Percentiles rank a stretch among this genome's conserved stretches.
These are phyloP conservation scores for Tenthredo amoena DNA, from an alignment of 2,888 invertebrate species.

Conservation along the genomic window DNA sequence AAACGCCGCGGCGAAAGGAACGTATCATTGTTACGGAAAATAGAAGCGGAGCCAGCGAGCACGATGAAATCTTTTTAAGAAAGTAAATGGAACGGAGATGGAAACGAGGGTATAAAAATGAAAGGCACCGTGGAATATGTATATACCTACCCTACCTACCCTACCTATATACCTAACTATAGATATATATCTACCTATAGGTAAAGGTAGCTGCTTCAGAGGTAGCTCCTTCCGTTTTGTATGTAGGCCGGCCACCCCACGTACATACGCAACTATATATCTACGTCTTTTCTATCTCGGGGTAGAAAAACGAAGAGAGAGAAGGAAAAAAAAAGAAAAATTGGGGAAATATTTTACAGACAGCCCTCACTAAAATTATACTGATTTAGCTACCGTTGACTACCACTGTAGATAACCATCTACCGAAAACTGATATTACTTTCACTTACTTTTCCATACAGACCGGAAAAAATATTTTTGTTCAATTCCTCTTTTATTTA, in stretches of 20 bases:
- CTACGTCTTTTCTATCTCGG: slow-evolving; percentile 12
- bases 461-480: background rate
- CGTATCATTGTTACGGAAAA: slow-evolving; percentile 67
- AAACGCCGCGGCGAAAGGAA: slow-evolving; percentile 4
- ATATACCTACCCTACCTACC: slow-evolving; percentile 21
- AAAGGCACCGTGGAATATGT: slow-evolving; percentile 57
- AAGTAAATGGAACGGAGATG: slow-evolving; percentile 68
- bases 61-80: slow-evolving; percentile 66
- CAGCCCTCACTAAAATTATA: background rate
- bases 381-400: background rate
- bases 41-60: slow-evolving; percentile 60
- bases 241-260: slow-evolving; percentile 34
- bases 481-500: background rate
- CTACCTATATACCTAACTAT: slow-evolving; percentile 24
- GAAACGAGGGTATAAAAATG: slow-evolving; percentile 67
- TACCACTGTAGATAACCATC: background rate
- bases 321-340: background rate
- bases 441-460: background rate
- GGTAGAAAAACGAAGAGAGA: background rate
- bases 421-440: background rate
- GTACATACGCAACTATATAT: background rate
- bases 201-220: slow-evolving; percentile 29
- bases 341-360: background rate
- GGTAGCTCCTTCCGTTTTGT: slow-evolving; percentile 39
- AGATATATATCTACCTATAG: slow-evolving; percentile 20